Conservation (phyloP, 2,888 invertebrate genomes). For the Mesochorus sp. region DNA sequence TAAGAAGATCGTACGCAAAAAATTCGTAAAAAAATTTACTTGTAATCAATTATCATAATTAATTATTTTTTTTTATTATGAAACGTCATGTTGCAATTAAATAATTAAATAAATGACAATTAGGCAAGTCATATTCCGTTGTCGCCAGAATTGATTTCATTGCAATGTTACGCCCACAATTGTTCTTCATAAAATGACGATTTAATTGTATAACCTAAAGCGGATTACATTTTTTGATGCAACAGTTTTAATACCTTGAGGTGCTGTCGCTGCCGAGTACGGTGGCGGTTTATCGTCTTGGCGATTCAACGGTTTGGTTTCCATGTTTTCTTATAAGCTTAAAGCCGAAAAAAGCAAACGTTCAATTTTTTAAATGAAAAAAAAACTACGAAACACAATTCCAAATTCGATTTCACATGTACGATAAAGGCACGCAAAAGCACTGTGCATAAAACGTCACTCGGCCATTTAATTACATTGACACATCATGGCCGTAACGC, state of each 20-base stretch:
- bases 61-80: too few relatives aligned
- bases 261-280: conserved; percentile 67
- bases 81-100: too few relatives aligned
- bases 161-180: neutral
- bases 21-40: neutral
- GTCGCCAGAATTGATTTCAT: too few relatives aligned
- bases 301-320: conserved; percentile 67
- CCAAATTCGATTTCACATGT: conserved; percentile 3
- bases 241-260: too few relatives aligned
- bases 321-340: conserved; percentile 66
- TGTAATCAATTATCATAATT: too few relatives aligned
- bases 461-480: conserved; percentile 54
- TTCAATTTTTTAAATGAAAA: conserved; percentile 11
- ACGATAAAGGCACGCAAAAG: neutral
- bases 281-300: conserved; percentile 71
- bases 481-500: conserved; percentile 40
- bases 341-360: neutral
- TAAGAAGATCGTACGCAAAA: neutral
- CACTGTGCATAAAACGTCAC: conserved; percentile 5
- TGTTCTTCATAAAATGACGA: too few relatives aligned
- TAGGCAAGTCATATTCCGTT: too few relatives aligned
- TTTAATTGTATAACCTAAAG: conserved; percentile 30
- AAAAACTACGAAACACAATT: neutral
- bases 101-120: too few relatives aligned
- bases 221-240: conserved; percentile 1